Conservation (phyloP, 2,113 vertebrate species). For the Burhinus bistriatus region DNA sequence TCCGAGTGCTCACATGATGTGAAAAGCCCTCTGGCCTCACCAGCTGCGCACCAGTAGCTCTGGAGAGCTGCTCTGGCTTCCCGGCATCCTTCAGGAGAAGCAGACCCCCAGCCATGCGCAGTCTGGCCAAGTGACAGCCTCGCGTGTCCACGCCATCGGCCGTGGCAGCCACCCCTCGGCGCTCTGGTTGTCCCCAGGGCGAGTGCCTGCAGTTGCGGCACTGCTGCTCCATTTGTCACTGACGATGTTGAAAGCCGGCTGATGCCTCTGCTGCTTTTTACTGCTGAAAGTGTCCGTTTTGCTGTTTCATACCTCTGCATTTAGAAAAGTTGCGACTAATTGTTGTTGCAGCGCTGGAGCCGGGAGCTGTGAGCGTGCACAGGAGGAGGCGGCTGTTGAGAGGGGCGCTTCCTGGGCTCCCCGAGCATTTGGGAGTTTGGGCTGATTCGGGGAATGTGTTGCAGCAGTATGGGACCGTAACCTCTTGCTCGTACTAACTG, state of each 20-base stretch:
- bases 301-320: not conserved
- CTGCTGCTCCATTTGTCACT: fast-evolving
- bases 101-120: fast-evolving
- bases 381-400: not conserved
- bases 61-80: not conserved
- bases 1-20: fast-evolving
- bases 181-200: fast-evolving
- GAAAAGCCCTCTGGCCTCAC: not conserved
- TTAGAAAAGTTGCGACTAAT: not conserved
- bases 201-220: fast-evolving
- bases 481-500: not conserved
- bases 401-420: not conserved
- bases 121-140: fast-evolving
- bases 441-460: not conserved
- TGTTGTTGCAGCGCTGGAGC: fast-evolving
- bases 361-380: fast-evolving
- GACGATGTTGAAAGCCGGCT: fast-evolving
- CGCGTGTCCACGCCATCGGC: fast-evolving
- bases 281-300: not conserved
- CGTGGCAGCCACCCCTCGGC: fast-evolving
- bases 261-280: not conserved
- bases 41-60: fast-evolving
- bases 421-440: not conserved
- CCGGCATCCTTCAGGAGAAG: fast-evolving
- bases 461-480: not conserved